Percentiles rank a stretch among this genome's conserved stretches.
phyloP scores from a whole-genome alignment of 2,113 vertebrate species.

The Aptenodytes patagonicus region DNA sequence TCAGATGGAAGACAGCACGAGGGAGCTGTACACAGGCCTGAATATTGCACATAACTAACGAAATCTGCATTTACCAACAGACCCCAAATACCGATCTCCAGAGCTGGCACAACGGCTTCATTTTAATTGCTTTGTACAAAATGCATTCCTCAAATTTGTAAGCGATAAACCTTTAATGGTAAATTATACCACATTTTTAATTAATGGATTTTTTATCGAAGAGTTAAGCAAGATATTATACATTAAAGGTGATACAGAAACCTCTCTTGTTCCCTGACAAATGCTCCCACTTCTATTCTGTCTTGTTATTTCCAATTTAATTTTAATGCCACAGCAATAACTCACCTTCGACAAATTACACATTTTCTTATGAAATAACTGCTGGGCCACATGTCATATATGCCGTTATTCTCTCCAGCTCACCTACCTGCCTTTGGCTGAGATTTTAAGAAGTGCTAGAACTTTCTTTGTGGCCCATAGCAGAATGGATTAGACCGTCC shows the following conservation, averaged over 20 bases:
- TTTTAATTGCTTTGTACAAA: background rate
- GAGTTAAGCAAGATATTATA: background rate
- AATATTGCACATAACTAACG: background rate
- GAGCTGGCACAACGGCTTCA: background rate
- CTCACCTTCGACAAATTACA: constrained; percentile 1
- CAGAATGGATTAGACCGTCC: constrained; percentile 71
- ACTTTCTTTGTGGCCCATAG: constrained; percentile 71
- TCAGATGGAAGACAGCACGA: background rate
- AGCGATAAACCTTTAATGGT: background rate
- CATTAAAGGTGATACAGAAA: background rate
- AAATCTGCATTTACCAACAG: background rate
- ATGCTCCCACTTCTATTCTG: background rate
- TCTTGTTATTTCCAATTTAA: background rate
- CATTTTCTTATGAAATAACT: background rate
- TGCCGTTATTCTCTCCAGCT: background rate
- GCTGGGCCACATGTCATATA: background rate
- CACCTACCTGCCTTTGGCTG: constrained; percentile 43
- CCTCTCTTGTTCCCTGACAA: background rate
- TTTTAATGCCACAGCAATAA: background rate
- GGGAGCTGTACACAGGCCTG: background rate
- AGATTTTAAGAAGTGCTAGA: constrained; percentile 67
- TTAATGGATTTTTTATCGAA: background rate
- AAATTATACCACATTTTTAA: background rate
- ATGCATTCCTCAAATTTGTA: background rate
- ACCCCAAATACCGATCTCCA: background rate